phyloP scores from a whole-genome alignment of 2,888 invertebrate species.

The Archaeoteleia sp. region DNA sequence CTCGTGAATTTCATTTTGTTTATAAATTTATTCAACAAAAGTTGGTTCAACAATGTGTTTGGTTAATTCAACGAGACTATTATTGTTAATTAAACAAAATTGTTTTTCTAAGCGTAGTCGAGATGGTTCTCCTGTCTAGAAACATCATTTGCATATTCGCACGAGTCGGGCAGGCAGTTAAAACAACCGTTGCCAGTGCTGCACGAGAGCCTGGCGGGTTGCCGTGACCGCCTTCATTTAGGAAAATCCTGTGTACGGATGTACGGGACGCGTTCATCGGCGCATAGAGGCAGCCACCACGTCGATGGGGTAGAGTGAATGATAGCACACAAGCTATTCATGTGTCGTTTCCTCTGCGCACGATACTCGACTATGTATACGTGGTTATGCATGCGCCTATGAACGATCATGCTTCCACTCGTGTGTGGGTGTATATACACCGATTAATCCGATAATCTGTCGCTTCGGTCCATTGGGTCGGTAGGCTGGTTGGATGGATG shows the following conservation, averaged over 20 bases:
- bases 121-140: slow-evolving; percentile 8
- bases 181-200: slow-evolving; percentile 45
- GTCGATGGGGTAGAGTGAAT: slow-evolving; percentile 53
- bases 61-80: no score
- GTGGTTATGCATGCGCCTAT: slow-evolving; percentile 29
- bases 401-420: slow-evolving; percentile 22
- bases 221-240: slow-evolving; percentile 51
- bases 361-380: slow-evolving; percentile 31
- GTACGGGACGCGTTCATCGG: slow-evolving; percentile 46
- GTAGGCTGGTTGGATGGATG: neutral
- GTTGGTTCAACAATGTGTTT: no score
- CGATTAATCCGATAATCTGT: slow-evolving; percentile 69
- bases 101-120: slow-evolving; percentile 30
- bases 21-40: no score
- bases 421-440: slow-evolving; percentile 47
- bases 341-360: slow-evolving; percentile 45
- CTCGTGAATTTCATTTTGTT: no score
- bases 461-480: slow-evolving; percentile 61
- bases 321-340: slow-evolving; percentile 58
- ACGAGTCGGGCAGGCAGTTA: slow-evolving; percentile 22
- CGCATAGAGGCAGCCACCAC: slow-evolving; percentile 34
- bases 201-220: slow-evolving; percentile 37
- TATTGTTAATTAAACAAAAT: no score
- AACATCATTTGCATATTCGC: slow-evolving; percentile 40
- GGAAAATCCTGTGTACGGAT: slow-evolving; percentile 50